Evolutionary conservation across 2,113 vertebrate species (phyloP).

Genomic region (Poeciliopsis retropinna): DNA sequence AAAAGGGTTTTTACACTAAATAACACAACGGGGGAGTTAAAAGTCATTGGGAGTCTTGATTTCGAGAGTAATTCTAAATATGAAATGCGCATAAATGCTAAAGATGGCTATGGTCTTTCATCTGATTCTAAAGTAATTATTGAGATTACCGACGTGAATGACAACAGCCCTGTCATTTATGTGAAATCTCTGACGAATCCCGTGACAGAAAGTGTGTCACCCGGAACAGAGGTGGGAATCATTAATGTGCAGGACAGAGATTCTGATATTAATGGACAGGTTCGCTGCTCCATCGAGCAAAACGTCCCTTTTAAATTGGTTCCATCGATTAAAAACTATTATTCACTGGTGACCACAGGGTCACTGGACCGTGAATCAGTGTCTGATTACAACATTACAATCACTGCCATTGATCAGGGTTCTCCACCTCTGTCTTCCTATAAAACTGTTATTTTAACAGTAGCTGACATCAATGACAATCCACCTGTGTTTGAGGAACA

Average conservation of each 20-base stretch:
- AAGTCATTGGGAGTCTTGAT: slow-evolving; percentile 34
- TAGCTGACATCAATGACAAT: slow-evolving; percentile 30
- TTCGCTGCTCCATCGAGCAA: slow-evolving; percentile 73
- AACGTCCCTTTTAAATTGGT: slow-evolving; percentile 76
- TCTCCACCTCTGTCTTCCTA: slow-evolving; percentile 44
- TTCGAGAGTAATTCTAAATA: slow-evolving; percentile 51
- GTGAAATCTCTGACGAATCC: slow-evolving; percentile 70
- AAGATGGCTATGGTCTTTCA: slow-evolving; percentile 74
- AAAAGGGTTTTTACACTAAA: slow-evolving; percentile 38
- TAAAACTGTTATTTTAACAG: slow-evolving; percentile 63
- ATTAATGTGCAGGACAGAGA: background rate
- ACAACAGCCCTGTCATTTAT: slow-evolving; percentile 77
- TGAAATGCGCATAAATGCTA: slow-evolving; percentile 69
- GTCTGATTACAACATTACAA: background rate
- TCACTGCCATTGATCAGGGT: background rate
- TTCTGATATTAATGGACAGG: slow-evolving; percentile 61
- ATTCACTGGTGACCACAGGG: slow-evolving; percentile 65
- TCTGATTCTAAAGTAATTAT: slow-evolving; percentile 74
- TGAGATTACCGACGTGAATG: slow-evolving; percentile 81
- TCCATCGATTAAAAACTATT: slow-evolving; percentile 77
- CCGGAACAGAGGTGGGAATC: background rate
- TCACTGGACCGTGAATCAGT: slow-evolving; percentile 45
- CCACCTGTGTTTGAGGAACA: slow-evolving; percentile 68
- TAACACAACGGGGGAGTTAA: slow-evolving; percentile 47
- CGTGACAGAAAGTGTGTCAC: slow-evolving; percentile 66